phyloP scores from a whole-genome alignment of 2,797 vertebrate species.

The Cuculus canorus region DNA sequence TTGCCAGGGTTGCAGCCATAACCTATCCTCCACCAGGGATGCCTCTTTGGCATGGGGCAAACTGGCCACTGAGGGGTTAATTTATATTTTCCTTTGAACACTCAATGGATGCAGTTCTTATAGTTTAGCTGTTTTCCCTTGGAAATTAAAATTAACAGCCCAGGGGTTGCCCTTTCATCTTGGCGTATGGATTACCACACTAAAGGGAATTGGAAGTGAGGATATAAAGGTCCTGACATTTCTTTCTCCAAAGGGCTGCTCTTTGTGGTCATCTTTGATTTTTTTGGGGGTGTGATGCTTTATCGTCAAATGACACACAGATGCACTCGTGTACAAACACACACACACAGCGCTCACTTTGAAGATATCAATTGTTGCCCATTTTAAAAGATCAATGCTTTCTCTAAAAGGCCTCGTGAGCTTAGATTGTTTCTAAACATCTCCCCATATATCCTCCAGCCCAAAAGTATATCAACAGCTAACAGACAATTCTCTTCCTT shows the following conservation, averaged over 20 bases:
- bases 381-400: neutral
- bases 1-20: neutral
- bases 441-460: neutral
- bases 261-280: neutral
- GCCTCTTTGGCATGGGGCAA: neutral
- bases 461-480: neutral
- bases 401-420: neutral
- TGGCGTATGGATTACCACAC: neutral
- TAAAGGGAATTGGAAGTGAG: conserved; percentile 8
- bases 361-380: neutral
- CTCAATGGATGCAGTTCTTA: neutral
- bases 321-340: neutral
- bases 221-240: conserved; percentile 18
- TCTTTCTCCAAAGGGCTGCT: neutral
- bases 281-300: neutral
- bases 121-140: neutral
- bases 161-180: neutral
- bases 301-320: neutral
- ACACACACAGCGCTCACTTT: neutral
- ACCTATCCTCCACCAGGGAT: neutral
- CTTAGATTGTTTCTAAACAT: neutral
- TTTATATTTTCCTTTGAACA: neutral
- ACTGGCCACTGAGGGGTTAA: neutral
- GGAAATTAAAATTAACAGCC: conserved; percentile 12
- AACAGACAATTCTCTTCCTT: neutral